A percentile compares a stretch with the other conserved stretches of the same genome.
Evolutionary conservation across 2,797 vertebrate genomes (phyloP).

Genomic region (Rhinella marina): DNA sequence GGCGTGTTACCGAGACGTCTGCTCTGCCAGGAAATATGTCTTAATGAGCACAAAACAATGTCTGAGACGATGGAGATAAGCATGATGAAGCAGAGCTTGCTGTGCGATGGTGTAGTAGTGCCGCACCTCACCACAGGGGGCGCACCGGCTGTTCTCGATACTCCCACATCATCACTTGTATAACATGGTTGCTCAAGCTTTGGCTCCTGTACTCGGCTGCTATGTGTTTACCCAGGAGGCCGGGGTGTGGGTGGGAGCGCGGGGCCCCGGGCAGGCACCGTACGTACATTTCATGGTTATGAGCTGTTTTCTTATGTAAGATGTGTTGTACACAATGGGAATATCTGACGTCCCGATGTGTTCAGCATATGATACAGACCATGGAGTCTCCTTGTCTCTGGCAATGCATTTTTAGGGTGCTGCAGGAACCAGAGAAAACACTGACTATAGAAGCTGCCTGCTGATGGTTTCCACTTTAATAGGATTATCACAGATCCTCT

Average conservation of each 20-base stretch:
- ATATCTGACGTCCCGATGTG: no score
- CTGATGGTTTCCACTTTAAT: not conserved
- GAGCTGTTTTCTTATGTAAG: slow-evolving; percentile 2
- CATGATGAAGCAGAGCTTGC: not conserved
- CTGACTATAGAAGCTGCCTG: not conserved
- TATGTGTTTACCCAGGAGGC: not conserved
- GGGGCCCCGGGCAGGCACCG: not conserved
- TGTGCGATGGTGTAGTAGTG: not conserved
- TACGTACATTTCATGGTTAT: slow-evolving; percentile 6
- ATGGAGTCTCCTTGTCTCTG: no score
- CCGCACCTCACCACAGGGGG: not conserved
- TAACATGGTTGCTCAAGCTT: not conserved
- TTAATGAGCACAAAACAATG: not conserved
- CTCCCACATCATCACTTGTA: not conserved
- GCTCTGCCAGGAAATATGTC: not conserved
- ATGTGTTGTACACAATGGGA: not conserved
- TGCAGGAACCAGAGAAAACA: not conserved
- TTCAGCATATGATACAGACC: no score
- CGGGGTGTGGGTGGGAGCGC: not conserved
- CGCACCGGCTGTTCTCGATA: not conserved
- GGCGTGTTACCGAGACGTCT: not conserved
- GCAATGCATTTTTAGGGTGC: no score
- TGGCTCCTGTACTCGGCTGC: not conserved
- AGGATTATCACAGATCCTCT: not conserved
- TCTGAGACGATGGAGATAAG: not conserved